Evolutionary conservation across 1,140 invertebrate species (phyloP).

Genomic region (Dendroctonus valens): DNA sequence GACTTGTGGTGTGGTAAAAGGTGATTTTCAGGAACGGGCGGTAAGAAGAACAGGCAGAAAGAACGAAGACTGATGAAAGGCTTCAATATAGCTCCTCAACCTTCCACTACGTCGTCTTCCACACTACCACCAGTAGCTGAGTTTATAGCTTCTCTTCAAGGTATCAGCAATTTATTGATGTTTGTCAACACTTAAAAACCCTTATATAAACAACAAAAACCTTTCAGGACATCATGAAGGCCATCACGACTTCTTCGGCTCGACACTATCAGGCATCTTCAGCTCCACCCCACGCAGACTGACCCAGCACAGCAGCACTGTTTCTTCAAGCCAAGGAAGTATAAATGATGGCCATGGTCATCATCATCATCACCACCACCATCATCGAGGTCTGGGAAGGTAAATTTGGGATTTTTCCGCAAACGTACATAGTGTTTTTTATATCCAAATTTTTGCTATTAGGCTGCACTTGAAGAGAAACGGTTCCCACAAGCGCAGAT

Average conservation of each 20-base stretch:
- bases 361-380: constrained; percentile 40
- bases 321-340: constrained; percentile 49
- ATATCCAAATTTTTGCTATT: not conserved
- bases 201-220: not conserved
- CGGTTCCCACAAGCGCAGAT: constrained; percentile 66
- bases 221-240: constrained; percentile 45
- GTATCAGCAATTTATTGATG: not conserved
- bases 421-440: not conserved
- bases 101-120: constrained; percentile 55
- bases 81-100: constrained; percentile 80
- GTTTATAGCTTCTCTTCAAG: constrained; percentile 67
- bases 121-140: constrained; percentile 72
- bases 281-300: constrained; percentile 47
- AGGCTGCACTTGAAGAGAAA: constrained; percentile 59
- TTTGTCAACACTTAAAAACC: not conserved
- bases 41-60: constrained; percentile 91
- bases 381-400: constrained; percentile 42
- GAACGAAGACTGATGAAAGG: constrained; percentile 91
- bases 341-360: constrained; percentile 47
- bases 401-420: constrained; percentile 17
- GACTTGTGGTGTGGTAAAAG: not conserved
- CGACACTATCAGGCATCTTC: constrained; percentile 53
- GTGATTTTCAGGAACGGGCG: constrained; percentile 68
- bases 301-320: constrained; percentile 47
- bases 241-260: constrained; percentile 54